phyloP scores from a whole-genome alignment of 2,113 vertebrate species.

The Orthonyx spaldingii region DNA sequence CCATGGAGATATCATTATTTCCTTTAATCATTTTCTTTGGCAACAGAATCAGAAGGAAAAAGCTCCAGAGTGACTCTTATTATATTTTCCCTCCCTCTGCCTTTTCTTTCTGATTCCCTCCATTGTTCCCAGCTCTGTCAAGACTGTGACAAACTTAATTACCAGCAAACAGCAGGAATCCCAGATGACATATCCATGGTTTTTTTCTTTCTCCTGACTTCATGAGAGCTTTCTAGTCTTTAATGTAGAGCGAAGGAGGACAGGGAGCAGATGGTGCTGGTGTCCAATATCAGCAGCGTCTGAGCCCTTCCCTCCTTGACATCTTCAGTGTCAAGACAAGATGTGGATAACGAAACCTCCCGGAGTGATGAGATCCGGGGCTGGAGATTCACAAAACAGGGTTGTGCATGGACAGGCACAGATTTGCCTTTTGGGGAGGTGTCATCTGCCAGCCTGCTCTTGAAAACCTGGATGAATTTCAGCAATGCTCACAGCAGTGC shows the following conservation, averaged over 20 bases:
- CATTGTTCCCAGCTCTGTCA: conserved; percentile 48
- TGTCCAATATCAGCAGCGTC: not conserved
- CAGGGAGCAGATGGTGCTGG: conserved; percentile 23
- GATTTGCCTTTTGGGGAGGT: not conserved
- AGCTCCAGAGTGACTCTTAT: conserved; percentile 1
- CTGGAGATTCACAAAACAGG: not conserved
- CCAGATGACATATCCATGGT: not conserved
- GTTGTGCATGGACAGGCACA: not conserved
- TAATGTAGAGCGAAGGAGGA: not conserved
- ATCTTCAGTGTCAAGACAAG: not conserved
- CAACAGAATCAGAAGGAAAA: conserved; percentile 37
- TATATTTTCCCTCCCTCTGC: conserved; percentile 17
- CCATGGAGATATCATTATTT: conserved; percentile 37
- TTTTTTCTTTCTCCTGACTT: not conserved
- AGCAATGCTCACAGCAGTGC: not conserved
- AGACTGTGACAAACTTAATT: conserved; percentile 63
- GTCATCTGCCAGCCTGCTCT: not conserved
- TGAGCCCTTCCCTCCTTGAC: not conserved
- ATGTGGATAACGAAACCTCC: not conserved
- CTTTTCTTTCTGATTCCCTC: conserved; percentile 17
- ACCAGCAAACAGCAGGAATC: conserved; percentile 46
- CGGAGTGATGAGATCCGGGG: accelerated
- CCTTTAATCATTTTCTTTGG: conserved; percentile 49
- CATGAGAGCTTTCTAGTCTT: conserved; percentile 7
- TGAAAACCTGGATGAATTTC: not conserved